A percentile compares a stretch with the other conserved stretches of the same genome.
Conservation (phyloP, 2,797 vertebrate species). For the Psittacula derbiana region DNA sequence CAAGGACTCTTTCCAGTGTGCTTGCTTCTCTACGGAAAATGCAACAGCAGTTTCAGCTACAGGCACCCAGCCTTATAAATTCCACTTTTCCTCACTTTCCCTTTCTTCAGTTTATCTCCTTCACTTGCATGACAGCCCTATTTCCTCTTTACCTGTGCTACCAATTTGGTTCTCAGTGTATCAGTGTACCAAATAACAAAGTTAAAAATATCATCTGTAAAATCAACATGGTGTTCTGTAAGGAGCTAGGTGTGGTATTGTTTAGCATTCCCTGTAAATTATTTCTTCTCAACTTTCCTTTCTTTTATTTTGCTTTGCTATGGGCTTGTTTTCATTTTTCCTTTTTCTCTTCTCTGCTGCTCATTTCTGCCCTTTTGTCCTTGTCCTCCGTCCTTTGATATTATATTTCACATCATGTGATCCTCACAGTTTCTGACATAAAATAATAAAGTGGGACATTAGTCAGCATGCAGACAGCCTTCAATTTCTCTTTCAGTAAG, state of each 20-base stretch:
- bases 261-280: not conserved
- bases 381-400: not conserved
- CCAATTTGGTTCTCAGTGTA: not conserved
- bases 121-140: not conserved
- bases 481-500: conserved; percentile 28
- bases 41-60: not conserved
- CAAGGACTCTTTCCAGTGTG: not conserved
- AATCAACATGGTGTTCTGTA: not conserved
- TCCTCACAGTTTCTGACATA: not conserved
- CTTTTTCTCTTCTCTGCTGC: not conserved
- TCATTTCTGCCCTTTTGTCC: not conserved
- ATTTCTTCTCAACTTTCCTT: not conserved
- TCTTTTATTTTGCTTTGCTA: not conserved
- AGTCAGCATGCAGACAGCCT: conserved; percentile 5
- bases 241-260: not conserved
- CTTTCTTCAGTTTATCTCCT: not conserved
- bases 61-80: not conserved
- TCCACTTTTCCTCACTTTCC: not conserved
- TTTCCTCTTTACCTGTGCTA: not conserved
- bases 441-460: not conserved
- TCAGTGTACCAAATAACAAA: not conserved
- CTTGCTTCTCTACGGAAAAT: not conserved
- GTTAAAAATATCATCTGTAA: not conserved
- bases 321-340: not conserved
- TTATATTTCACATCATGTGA: not conserved